phyloP scores from a whole-genome alignment of 2,113 vertebrate genomes.

The Nothoprocta pentlandii region DNA sequence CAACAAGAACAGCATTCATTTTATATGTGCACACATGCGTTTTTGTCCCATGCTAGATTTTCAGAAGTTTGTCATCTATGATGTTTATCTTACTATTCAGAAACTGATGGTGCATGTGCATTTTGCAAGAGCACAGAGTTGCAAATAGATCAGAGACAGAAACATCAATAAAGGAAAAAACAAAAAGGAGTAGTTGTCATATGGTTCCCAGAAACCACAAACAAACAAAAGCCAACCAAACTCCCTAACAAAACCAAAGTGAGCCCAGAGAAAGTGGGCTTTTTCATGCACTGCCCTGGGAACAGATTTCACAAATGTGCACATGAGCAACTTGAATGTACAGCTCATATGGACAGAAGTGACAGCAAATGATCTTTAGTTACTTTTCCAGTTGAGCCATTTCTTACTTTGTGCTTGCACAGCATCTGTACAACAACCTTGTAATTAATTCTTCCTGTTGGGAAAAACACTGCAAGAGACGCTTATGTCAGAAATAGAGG shows the following conservation, averaged over 20 bases:
- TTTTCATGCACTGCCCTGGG: not conserved
- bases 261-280: not conserved
- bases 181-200: not conserved
- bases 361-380: not conserved
- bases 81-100: not conserved
- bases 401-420: not conserved
- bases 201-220: conserved; percentile 1
- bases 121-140: not conserved
- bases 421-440: not conserved
- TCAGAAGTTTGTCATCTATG: not conserved
- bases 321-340: not conserved
- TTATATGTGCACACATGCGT: not conserved
- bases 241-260: not conserved
- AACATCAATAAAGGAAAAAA: not conserved
- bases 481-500: not conserved
- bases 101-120: not conserved
- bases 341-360: not conserved
- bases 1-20: not conserved
- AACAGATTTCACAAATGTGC: not conserved
- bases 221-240: not conserved
- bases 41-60: not conserved
- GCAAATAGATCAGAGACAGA: not conserved
- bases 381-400: not conserved
- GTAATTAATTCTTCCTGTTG: not conserved
- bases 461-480: not conserved